These are phyloP conservation scores for Leptonema lineaticorne DNA, from an alignment of 1,140 invertebrate genomes.

Conservation along the genomic window DNA sequence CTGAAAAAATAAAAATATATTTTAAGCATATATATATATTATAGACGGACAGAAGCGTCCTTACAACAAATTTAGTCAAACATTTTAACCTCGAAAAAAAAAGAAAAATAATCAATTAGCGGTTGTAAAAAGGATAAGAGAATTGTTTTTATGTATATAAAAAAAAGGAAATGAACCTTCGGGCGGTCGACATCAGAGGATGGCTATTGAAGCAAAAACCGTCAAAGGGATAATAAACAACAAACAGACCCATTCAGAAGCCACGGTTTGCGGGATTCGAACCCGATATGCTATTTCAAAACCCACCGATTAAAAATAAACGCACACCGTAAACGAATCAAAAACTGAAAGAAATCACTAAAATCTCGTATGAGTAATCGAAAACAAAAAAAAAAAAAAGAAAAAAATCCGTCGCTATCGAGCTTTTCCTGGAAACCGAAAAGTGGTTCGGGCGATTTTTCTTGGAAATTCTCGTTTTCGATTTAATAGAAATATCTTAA, in stretches of 20 bases:
- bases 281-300: neutral
- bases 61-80: too few relatives aligned
- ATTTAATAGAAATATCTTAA: neutral
- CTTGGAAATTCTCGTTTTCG: neutral
- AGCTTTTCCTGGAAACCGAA: neutral
- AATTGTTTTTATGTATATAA: too few relatives aligned
- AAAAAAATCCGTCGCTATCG: too few relatives aligned
- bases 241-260: constrained; percentile 16
- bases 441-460: neutral
- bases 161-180: constrained; percentile 10
- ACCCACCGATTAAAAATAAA: neutral
- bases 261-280: neutral
- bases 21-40: too few relatives aligned
- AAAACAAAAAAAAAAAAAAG: too few relatives aligned
- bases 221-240: constrained; percentile 22
- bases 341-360: too few relatives aligned
- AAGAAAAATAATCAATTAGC: constrained; percentile 25
- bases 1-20: too few relatives aligned
- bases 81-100: too few relatives aligned
- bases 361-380: too few relatives aligned
- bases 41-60: too few relatives aligned
- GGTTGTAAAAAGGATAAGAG: neutral
- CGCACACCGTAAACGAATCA: too few relatives aligned
- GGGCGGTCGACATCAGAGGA: constrained; percentile 15
- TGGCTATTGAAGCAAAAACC: constrained; percentile 21